Evolutionary conservation across 2,888 invertebrate species (phyloP), one percentile per base, ranked within the genome.

Genomic region (Trachelus troglodyta): DNA sequence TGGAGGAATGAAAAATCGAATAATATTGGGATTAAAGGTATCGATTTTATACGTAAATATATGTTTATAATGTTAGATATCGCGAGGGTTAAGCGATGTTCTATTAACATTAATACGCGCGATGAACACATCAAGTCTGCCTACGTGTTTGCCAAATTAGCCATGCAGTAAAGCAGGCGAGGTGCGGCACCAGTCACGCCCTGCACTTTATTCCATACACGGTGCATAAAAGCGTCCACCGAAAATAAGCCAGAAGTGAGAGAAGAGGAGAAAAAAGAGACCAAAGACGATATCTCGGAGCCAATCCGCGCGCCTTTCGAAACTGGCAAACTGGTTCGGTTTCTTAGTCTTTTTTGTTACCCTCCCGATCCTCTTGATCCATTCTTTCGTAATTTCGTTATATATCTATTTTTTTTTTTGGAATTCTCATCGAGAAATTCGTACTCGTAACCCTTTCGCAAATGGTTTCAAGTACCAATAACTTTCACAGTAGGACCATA

Each of bases 81-180:
- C 23, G 23, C 23, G 23, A 56, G 56, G 56, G 23, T 56, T 56
- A 56, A 56, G 56, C 69, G 69, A 75, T 37, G 75, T 74, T 75
- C 74, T 77, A 69, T 77, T 75, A 77, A 77, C 77, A 34, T 77
- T 75, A 77, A 74, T 69, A 34, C 68, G 35, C 73, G 73, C 68
- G 78, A 78, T 78, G 78, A 78, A 78, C 78, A 78, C 75, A 76
- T 78, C 78, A 78, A 73, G 71, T 40, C 76, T 76, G 69, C 75
- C 75, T 73, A 76, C 76, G 76, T 56, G 31, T 78, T 78, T 76
- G 78, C 71, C 78, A 75, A 78, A 78, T 78, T 78, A 73, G 73
- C 75, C 35, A 78, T 75, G 76, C 78, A 71, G 71, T 33, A 71
- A 31, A 23, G 33, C 71, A 31, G 71, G 34, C 31, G 71, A 71